A percentile compares a stretch with the other conserved stretches of the same genome.
Evolutionary conservation across 2,113 vertebrate genomes (phyloP).

Genomic region (Maccullochella peelii): DNA sequence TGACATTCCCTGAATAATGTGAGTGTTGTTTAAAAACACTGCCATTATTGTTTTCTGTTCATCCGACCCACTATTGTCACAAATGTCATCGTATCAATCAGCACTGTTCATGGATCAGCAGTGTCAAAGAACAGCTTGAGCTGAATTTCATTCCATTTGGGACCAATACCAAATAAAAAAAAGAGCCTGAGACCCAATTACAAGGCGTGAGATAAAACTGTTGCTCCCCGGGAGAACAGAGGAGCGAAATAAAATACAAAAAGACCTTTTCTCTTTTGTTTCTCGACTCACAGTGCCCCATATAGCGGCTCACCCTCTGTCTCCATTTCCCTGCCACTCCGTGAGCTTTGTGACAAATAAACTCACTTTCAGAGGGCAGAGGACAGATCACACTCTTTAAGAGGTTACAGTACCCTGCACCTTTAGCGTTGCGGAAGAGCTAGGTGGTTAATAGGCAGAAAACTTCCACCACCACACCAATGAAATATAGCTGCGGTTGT

Average conservation of each 20-base stretch:
- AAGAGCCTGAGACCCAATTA: slow-evolving; percentile 54
- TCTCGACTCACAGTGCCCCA: slow-evolving; percentile 16
- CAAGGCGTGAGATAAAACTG: slow-evolving; percentile 33
- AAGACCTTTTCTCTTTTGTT: slow-evolving; percentile 47
- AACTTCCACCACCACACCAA: slow-evolving; percentile 4
- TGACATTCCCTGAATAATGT: background rate
- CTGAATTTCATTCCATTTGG: slow-evolving; percentile 37
- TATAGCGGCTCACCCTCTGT: slow-evolving; percentile 1
- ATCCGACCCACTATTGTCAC: background rate
- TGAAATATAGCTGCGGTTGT: background rate
- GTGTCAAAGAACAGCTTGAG: slow-evolving; percentile 5
- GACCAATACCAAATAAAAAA: slow-evolving; percentile 66
- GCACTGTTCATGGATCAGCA: slow-evolving; percentile 4
- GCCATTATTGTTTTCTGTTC: background rate
- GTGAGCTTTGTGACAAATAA: slow-evolving; percentile 46
- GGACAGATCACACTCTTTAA: slow-evolving; percentile 12
- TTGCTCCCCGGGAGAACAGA: slow-evolving; percentile 35
- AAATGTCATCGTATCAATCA: slow-evolving; percentile 38
- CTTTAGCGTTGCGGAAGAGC: background rate
- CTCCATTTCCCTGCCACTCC: slow-evolving; percentile 40
- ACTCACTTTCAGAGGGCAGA: slow-evolving; percentile 42
- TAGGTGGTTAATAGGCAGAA: slow-evolving; percentile 21
- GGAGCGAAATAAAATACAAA: slow-evolving; percentile 29
- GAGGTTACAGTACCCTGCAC: background rate
- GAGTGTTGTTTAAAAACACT: background rate